Evolutionary conservation across 2,797 vertebrate genomes (phyloP), one percentile per base, ranked within the genome.

Genomic region (Rhinophrynus dorsalis): DNA sequence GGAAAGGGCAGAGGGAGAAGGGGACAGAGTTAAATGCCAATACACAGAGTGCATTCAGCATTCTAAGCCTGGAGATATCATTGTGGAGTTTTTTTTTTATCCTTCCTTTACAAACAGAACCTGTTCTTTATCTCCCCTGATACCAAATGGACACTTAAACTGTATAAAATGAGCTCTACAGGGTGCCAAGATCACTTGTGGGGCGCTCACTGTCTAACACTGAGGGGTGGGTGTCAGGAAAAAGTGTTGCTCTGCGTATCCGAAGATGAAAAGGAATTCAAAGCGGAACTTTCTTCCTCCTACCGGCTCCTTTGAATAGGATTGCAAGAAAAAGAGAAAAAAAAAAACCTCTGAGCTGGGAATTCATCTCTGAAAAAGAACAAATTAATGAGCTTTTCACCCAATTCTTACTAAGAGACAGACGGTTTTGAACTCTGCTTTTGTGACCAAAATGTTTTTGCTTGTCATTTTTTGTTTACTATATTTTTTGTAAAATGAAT

Each of bases 211-310:
- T 0, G 0, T 57, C 75, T 24, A 62, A 35, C 75, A 38, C 0
- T 1, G 65, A 42, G 17, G 0, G 0, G n/a, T 54, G 5, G 54
- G 1, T 57, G 67, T 57, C 45, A 3, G 65, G 56, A 65, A 50
- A 75, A 48, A 42, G 15, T 6, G n/a, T 7, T 40, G 70, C 58
- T 80, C 23, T 47, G 33, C 17, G 2, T 59, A 55, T 61, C 77
- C 47, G 21, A 10, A 48, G 57, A 77, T 75, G 60, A 76, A 79
- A 80, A 75, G 50, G 2, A 2, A 78, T 74, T 79, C 76, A 80
- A 77, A 83, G 62, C 5, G 29, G 33, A 40, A 76, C 66, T 3
- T 33, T 60, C 79, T 63, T 70, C 52, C 51, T 15, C 57, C 72
- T 5, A 2, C 52, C 60, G 77, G 8, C 48, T 73, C 77, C 59